Percentiles rank a stretch among this genome's conserved stretches.
Conservation (phyloP, 2,888 invertebrate species). For the Trachelus tabidus region DNA sequence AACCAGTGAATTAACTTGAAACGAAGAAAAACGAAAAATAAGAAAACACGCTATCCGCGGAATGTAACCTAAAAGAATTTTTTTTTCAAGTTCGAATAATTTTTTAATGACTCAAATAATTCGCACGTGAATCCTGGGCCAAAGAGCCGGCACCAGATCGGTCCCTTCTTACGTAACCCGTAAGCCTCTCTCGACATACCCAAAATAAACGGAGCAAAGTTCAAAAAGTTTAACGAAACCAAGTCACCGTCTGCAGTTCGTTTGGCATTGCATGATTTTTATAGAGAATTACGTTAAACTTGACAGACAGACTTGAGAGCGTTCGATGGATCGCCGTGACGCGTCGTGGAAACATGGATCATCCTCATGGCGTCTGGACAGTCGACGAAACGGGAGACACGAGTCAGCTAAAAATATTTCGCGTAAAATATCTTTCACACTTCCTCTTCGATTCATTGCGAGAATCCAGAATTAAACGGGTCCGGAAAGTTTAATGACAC, state of each 20-base stretch:
- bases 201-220: constrained; percentile 37
- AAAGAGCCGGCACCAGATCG: constrained; percentile 9
- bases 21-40: not conserved
- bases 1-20: not conserved
- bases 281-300: not conserved
- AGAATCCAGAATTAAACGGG: not conserved
- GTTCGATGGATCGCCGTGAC: not conserved
- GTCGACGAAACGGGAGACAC: not conserved
- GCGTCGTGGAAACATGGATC: not conserved
- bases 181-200: not conserved
- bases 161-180: constrained; percentile 19
- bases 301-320: not conserved
- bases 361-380: not conserved
- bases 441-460: not conserved
- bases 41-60: not conserved
- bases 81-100: not conserved
- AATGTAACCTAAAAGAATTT: not conserved
- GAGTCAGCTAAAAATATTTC: not conserved
- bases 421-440: not conserved
- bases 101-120: constrained; percentile 17
- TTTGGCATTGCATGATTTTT: not conserved
- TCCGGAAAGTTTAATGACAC: not conserved
- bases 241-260: not conserved
- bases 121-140: constrained; percentile 23
- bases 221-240: constrained; percentile 4